Percentiles rank a stretch among this genome's conserved stretches.
These are phyloP conservation scores for Xiphophorus birchmanni DNA, from an alignment of 2,797 vertebrate genomes.

Conservation along the genomic window DNA sequence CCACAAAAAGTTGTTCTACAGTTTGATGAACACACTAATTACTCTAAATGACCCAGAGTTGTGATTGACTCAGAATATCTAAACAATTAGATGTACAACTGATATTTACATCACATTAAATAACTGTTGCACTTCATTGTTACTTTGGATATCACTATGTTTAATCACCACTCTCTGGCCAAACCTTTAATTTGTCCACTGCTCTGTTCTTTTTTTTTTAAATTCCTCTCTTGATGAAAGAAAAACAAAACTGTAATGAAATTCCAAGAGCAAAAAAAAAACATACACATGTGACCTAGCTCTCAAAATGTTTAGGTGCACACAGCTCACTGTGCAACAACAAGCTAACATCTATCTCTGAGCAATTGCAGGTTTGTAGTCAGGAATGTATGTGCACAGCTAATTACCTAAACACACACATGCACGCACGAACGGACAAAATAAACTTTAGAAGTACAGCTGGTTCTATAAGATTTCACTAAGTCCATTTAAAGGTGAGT, in stretches of 20 bases:
- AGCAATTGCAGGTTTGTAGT: conserved; percentile 12
- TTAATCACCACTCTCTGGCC: not conserved
- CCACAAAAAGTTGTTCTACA: too few species aligned
- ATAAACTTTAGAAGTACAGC: conserved; percentile 12
- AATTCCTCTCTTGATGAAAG: not conserved
- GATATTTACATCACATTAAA: not conserved
- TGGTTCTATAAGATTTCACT: conserved; percentile 39
- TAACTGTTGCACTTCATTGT: not conserved
- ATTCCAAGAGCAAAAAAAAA: conserved; percentile 2
- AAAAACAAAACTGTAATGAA: conserved; percentile 7
- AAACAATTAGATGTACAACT: not conserved
- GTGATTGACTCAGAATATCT: not conserved
- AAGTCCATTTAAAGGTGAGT: conserved; percentile 23
- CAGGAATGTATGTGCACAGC: conserved; percentile 20
- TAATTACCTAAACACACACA: not conserved
- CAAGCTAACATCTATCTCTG: conserved; percentile 21
- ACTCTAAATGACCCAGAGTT: not conserved
- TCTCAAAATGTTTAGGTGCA: conserved; percentile 16
- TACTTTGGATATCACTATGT: not conserved
- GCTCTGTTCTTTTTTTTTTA: not conserved
- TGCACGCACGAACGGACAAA: not conserved
- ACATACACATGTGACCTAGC: conserved; percentile 32
- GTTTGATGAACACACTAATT: not conserved
- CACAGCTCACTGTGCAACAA: conserved; percentile 9
- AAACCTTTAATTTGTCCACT: not conserved